A percentile compares a stretch with the other conserved stretches of the same genome.
Conservation (phyloP, 2,888 invertebrate genomes). For the Blastobasis lacticolella region DNA sequence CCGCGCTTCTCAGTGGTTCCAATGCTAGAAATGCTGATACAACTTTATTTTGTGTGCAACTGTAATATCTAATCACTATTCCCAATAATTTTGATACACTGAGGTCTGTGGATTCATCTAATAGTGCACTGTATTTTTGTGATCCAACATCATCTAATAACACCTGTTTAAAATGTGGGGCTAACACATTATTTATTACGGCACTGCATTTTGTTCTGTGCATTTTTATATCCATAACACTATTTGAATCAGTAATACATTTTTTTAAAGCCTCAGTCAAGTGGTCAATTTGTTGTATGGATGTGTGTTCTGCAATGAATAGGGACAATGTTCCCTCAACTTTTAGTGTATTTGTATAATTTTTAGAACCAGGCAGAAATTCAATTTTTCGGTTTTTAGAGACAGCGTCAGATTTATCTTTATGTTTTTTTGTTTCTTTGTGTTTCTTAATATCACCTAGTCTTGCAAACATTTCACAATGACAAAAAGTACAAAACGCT, state of each 20-base stretch:
- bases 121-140: not conserved
- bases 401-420: too few species aligned
- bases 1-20: not conserved
- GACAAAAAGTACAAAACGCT: constrained; percentile 3
- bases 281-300: constrained; percentile 1
- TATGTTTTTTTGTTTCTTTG: too few species aligned
- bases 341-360: not conserved
- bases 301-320: constrained; percentile 3
- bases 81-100: constrained; percentile 3
- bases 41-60: constrained; percentile 1
- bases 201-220: constrained; percentile 2
- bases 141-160: not conserved
- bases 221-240: constrained; percentile 1
- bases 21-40: constrained; percentile 3
- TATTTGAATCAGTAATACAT: not conserved
- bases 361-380: constrained; percentile 1
- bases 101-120: constrained; percentile 4
- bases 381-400: too few species aligned
- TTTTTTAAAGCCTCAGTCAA: not conserved
- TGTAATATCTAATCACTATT: constrained; percentile 3
- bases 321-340: not conserved
- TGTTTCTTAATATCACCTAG: not conserved
- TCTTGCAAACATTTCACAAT: constrained; percentile 1
- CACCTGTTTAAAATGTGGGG: not conserved
- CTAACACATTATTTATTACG: constrained; percentile 1